These are phyloP conservation scores for Nemapogon koenigi DNA, from an alignment of 2,888 invertebrate genomes.

Conservation along the genomic window DNA sequence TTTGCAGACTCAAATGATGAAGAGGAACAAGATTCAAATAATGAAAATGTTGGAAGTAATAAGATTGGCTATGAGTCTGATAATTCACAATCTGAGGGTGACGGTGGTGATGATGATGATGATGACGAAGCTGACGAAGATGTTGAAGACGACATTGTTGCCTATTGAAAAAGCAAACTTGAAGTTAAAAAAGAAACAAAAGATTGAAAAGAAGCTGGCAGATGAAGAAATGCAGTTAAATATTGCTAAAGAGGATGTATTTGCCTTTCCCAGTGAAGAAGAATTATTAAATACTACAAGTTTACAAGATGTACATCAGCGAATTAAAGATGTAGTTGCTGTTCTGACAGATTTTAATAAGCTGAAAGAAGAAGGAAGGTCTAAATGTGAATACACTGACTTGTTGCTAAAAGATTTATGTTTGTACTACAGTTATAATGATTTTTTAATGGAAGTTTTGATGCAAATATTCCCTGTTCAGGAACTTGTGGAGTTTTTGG, in stretches of 20 bases:
- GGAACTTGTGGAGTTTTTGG: constrained; percentile 92
- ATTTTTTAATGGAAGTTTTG: constrained; percentile 90
- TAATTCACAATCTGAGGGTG: constrained; percentile 37
- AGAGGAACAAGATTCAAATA: constrained; percentile 31
- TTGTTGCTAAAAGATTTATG: constrained; percentile 87
- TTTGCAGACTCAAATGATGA: constrained; percentile 54
- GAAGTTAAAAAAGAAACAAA: constrained; percentile 76
- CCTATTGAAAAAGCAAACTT: constrained; percentile 88
- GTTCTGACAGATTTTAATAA: constrained; percentile 82
- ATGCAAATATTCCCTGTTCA: constrained; percentile 88
- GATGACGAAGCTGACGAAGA: constrained; percentile 67
- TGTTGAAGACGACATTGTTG: too few species aligned
- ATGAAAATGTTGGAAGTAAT: constrained; percentile 18
- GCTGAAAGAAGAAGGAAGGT: constrained; percentile 70
- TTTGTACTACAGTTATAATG: constrained; percentile 95
- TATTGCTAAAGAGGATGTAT: constrained; percentile 76
- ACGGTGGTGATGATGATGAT: constrained; percentile 24
- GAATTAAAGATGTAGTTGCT: constrained; percentile 84
- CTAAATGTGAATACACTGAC: constrained; percentile 82
- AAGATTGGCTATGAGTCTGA: constrained; percentile 42
- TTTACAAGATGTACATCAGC: constrained; percentile 84
- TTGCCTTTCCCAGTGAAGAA: constrained; percentile 79
- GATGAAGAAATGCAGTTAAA: constrained; percentile 85
- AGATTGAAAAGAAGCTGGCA: constrained; percentile 72
- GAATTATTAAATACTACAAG: constrained; percentile 75